Evolutionary conservation across 2,797 vertebrate genomes (phyloP).

Genomic region (Chaetodon trifasciatus): DNA sequence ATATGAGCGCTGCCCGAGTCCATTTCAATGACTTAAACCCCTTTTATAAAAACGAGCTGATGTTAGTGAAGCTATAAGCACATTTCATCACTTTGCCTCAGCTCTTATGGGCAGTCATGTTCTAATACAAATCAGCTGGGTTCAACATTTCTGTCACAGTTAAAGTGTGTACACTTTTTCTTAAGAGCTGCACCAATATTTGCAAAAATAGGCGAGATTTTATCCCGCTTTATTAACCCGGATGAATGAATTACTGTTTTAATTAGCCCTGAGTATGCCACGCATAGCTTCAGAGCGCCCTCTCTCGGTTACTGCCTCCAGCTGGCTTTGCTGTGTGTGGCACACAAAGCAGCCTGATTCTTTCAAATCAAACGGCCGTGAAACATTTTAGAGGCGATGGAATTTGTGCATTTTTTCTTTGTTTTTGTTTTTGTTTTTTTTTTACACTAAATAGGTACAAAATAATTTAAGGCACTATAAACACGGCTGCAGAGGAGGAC

Average conservation of each 20-base stretch:
- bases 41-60: background rate
- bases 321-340: slow-evolving; percentile 20
- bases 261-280: slow-evolving; percentile 62
- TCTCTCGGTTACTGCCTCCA: slow-evolving; percentile 76
- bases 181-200: slow-evolving; percentile 4
- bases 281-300: slow-evolving; percentile 82
- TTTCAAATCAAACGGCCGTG: slow-evolving; percentile 12
- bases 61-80: background rate
- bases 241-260: slow-evolving; percentile 47
- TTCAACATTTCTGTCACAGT: background rate
- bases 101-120: background rate
- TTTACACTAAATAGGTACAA: background rate
- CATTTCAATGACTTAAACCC: background rate
- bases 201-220: background rate
- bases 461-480: background rate
- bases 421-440: background rate
- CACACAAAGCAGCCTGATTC: slow-evolving; percentile 2
- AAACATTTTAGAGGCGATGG: background rate
- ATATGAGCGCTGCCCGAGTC: background rate
- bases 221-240: background rate
- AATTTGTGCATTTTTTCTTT: background rate
- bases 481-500: accelerated
- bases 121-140: background rate
- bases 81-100: background rate
- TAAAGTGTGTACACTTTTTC: background rate